These are phyloP conservation scores for Eupeodes corollae DNA, from an alignment of 1,140 invertebrate genomes.

Conservation along the genomic window DNA sequence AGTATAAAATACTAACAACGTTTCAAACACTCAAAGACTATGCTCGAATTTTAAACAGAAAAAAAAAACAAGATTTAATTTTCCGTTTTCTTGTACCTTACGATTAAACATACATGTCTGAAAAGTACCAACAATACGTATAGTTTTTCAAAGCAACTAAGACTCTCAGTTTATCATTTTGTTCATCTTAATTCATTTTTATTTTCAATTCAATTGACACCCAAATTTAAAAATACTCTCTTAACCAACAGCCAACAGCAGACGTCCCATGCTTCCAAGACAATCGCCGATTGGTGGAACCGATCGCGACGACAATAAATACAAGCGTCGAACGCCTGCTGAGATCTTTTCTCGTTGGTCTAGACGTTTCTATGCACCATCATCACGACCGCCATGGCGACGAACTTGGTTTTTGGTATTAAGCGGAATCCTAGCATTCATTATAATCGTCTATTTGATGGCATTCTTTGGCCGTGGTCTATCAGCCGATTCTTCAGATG, in stretches of 20 bases:
- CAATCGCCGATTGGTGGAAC: constrained; percentile 31
- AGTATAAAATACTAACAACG: too few species aligned
- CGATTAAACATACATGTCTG: too few species aligned
- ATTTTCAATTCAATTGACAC: neutral
- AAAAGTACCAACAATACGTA: too few species aligned
- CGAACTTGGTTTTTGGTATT: constrained; percentile 34
- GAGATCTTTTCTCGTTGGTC: constrained; percentile 37
- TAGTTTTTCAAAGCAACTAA: too few species aligned
- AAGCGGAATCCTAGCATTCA: constrained; percentile 24
- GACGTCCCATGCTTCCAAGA: constrained; percentile 28
- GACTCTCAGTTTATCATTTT: too few species aligned
- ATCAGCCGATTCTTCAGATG: constrained; percentile 14
- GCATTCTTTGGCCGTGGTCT: constrained; percentile 25
- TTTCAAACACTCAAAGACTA: too few species aligned
- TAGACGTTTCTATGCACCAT: constrained; percentile 33
- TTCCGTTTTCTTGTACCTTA: too few species aligned
- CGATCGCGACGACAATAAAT: constrained; percentile 36
- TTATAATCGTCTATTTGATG: constrained; percentile 33
- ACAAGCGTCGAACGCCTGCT: constrained; percentile 30
- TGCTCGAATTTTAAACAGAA: too few species aligned
- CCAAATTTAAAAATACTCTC: neutral
- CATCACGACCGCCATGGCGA: constrained; percentile 34
- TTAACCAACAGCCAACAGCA: constrained; percentile 20
- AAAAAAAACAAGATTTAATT: too few species aligned
- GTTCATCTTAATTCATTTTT: neutral